These are phyloP conservation scores for Trachurus trachurus DNA, from an alignment of 2,797 vertebrate genomes.

Conservation along the genomic window DNA sequence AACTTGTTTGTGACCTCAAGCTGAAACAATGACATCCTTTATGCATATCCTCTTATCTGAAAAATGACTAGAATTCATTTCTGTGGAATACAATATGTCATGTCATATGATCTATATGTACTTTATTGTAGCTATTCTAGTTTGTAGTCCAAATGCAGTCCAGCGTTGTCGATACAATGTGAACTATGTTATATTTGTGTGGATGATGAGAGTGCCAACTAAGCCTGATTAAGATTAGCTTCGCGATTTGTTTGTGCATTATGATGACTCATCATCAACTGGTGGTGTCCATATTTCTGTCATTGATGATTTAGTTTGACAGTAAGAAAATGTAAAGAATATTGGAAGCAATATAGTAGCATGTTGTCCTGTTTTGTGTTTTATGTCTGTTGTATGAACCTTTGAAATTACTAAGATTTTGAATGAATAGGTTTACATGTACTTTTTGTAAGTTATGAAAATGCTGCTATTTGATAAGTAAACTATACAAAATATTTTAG, in stretches of 20 bases:
- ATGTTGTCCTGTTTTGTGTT: slow-evolving; percentile 92
- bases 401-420: slow-evolving; percentile 91
- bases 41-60: slow-evolving; percentile 88
- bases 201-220: slow-evolving; percentile 90
- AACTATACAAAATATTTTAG: slow-evolving; percentile 91
- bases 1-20: slow-evolving; percentile 87
- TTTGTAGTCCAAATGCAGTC: slow-evolving; percentile 92
- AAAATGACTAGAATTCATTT: slow-evolving; percentile 87
- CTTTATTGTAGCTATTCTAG: slow-evolving; percentile 91
- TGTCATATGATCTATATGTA: slow-evolving; percentile 91
- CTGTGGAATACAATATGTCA: slow-evolving; percentile 91
- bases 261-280: slow-evolving; percentile 87
- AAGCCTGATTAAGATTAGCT: slow-evolving; percentile 92
- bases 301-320: slow-evolving; percentile 89
- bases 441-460: slow-evolving; percentile 91
- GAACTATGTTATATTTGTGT: slow-evolving; percentile 91
- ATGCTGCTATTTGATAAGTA: slow-evolving; percentile 93
- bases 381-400: slow-evolving; percentile 91
- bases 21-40: slow-evolving; percentile 86
- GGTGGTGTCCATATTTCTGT: slow-evolving; percentile 90
- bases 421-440: slow-evolving; percentile 93
- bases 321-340: slow-evolving; percentile 91
- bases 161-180: slow-evolving; percentile 90
- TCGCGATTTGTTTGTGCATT: slow-evolving; percentile 91
- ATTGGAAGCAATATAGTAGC: slow-evolving; percentile 93